phyloP scores from a whole-genome alignment of 2,113 vertebrate species.

The Clupea harengus region DNA sequence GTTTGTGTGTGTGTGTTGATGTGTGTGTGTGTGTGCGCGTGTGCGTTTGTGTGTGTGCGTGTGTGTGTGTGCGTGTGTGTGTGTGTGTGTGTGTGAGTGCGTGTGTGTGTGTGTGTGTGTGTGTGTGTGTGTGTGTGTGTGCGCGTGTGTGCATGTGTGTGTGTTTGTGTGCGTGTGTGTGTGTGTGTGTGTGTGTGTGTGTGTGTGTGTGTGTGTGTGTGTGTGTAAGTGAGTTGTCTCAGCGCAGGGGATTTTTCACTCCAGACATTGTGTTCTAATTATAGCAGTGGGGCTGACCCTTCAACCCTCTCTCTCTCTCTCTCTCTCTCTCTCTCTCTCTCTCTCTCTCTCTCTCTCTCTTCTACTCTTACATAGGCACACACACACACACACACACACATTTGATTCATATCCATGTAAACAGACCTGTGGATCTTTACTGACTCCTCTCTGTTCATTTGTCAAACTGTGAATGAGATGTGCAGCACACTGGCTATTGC shows the following conservation, averaged over 20 bases:
- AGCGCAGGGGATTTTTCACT: constrained; percentile 53
- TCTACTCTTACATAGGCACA: not conserved
- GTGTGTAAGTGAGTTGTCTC: not conserved
- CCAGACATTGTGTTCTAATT: constrained; percentile 62
- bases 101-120: not conserved
- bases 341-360: constrained; percentile 46
- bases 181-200: not conserved
- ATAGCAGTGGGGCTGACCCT: constrained; percentile 61
- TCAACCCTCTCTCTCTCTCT: constrained; percentile 44
- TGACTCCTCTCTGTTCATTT: not conserved
- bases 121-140: not conserved
- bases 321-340: constrained; percentile 46
- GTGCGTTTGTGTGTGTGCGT: not conserved
- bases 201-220: constrained; percentile 7
- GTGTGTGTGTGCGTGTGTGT: not conserved
- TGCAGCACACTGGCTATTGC: not conserved
- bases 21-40: not conserved
- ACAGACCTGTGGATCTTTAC: not conserved
- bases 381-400: constrained; percentile 28
- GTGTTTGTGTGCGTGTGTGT: not conserved
- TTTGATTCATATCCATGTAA: not conserved
- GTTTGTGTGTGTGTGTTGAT: not conserved
- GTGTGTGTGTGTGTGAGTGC: not conserved
- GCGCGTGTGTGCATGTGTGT: not conserved
- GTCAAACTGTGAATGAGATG: not conserved